Percentiles rank a stretch among this genome's conserved stretches.
Evolutionary conservation across 2,888 invertebrate species (phyloP).

Genomic region (Papilio gigon): DNA sequence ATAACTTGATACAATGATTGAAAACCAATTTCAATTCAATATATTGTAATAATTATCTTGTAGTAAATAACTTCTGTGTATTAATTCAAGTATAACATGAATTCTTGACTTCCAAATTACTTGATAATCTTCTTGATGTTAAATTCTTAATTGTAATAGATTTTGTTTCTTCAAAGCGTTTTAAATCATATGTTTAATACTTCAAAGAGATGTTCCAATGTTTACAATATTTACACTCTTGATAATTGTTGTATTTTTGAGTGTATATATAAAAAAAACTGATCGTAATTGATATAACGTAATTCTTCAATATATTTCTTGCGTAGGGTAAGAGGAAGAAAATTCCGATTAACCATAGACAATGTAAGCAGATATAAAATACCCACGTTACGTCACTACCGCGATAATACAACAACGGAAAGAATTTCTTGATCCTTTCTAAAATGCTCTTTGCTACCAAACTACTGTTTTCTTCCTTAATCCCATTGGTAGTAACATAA

Average conservation of each 20-base stretch:
- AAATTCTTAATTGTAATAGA: too few species aligned
- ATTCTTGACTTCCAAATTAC: background rate
- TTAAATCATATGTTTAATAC: too few species aligned
- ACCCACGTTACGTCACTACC: background rate
- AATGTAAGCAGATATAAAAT: background rate
- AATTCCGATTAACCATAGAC: background rate
- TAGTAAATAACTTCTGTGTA: background rate
- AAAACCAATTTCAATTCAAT: too few species aligned
- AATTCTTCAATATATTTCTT: background rate
- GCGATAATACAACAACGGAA: background rate
- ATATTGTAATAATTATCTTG: too few species aligned
- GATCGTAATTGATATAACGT: background rate
- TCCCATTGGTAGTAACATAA: background rate
- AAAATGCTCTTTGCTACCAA: conserved; percentile 3
- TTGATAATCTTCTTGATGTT: background rate
- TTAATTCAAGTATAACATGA: background rate
- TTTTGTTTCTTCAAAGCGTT: too few species aligned
- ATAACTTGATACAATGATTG: too few species aligned
- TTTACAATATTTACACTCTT: too few species aligned
- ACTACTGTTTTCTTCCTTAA: background rate
- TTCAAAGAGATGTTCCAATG: too few species aligned
- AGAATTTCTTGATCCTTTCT: conserved; percentile 5
- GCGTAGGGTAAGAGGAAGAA: background rate
- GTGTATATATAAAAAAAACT: background rate
- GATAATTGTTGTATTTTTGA: background rate